These are phyloP conservation scores for Drosophila ezoana DNA, from an alignment of 2,888 invertebrate genomes.

Conservation along the genomic window DNA sequence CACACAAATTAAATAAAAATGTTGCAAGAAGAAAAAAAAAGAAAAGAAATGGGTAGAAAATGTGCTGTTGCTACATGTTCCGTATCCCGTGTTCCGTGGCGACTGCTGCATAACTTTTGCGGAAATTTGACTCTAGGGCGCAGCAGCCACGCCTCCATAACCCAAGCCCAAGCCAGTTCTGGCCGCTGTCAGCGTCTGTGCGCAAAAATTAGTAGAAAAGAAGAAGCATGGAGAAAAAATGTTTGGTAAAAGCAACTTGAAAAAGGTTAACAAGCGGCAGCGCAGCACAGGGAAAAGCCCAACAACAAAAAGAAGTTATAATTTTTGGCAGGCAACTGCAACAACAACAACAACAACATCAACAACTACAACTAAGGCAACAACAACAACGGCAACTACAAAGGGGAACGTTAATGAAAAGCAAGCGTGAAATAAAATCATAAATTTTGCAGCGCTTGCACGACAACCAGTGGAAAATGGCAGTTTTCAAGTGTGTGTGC, in stretches of 20 bases:
- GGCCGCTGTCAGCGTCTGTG: slow-evolving; percentile 53
- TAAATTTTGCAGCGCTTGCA: slow-evolving; percentile 72
- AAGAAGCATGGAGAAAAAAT: slow-evolving; percentile 31
- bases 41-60: slow-evolving; percentile 38
- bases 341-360: slow-evolving; percentile 30
- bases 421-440: slow-evolving; percentile 81
- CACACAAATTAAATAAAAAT: slow-evolving; percentile 31
- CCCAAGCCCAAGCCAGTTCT: neutral
- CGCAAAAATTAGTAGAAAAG: slow-evolving; percentile 65
- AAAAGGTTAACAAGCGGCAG: slow-evolving; percentile 76
- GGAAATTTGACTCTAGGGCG: slow-evolving; percentile 72
- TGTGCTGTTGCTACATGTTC: slow-evolving; percentile 57
- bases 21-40: slow-evolving; percentile 31
- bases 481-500: slow-evolving; percentile 13
- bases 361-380: slow-evolving; percentile 17
- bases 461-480: slow-evolving; percentile 43
- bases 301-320: slow-evolving; percentile 46
- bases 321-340: slow-evolving; percentile 49
- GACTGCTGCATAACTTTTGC: slow-evolving; percentile 76
- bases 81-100: slow-evolving; percentile 60
- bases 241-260: slow-evolving; percentile 56
- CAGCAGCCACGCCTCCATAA: slow-evolving; percentile 38
- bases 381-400: slow-evolving; percentile 32
- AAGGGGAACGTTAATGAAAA: slow-evolving; percentile 74
- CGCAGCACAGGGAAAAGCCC: slow-evolving; percentile 54